Percentiles rank a stretch among this genome's conserved stretches.
These are phyloP conservation scores for Sipha maydis DNA, from an alignment of 2,888 invertebrate species.

Conservation along the genomic window DNA sequence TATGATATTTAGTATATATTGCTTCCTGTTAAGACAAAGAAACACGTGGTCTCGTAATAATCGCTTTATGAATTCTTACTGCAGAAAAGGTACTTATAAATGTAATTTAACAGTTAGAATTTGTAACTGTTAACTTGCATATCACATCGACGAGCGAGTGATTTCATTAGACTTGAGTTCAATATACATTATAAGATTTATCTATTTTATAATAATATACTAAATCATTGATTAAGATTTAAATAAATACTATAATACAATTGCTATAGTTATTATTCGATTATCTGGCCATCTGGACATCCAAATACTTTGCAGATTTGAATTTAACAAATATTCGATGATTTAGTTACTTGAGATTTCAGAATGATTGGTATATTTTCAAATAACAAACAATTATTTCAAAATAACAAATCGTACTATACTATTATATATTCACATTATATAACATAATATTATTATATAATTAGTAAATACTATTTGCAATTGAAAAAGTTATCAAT, in stretches of 20 bases:
- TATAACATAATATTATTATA: too few relatives aligned
- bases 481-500: too few relatives aligned
- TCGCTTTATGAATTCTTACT: not conserved
- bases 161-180: not conserved
- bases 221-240: not conserved
- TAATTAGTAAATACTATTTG: too few relatives aligned
- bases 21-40: conserved; percentile 53
- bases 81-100: conserved; percentile 15
- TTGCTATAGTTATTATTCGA: not conserved
- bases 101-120: conserved; percentile 4
- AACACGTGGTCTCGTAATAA: conserved; percentile 35
- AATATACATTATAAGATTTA: not conserved
- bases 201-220: not conserved
- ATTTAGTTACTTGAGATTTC: too few relatives aligned
- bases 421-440: too few relatives aligned
- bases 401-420: too few relatives aligned
- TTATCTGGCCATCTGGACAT: not conserved
- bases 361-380: too few relatives aligned
- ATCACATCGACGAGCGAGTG: not conserved
- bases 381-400: too few relatives aligned
- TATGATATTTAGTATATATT: conserved; percentile 42
- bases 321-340: too few relatives aligned
- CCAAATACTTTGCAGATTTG: not conserved
- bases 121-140: not conserved
- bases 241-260: not conserved